Conservation (phyloP, 2,797 vertebrate species). For the Crocodylus rhombifer region DNA sequence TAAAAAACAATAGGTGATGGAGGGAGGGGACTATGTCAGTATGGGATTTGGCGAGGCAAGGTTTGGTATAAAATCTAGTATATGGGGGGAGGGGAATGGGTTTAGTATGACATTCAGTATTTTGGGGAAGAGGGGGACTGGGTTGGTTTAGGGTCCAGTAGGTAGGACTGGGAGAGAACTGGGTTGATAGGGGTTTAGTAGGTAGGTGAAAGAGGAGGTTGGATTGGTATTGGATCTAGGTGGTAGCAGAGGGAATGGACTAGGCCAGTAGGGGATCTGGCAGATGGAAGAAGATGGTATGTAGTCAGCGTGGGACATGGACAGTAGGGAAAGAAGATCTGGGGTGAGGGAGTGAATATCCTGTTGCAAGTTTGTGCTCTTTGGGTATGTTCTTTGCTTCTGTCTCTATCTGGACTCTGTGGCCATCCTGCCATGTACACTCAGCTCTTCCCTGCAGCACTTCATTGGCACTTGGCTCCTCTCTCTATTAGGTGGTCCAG, state of each 20-base stretch:
- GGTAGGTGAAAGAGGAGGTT: background rate
- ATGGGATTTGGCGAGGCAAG: background rate
- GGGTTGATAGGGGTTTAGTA: too few relatives aligned
- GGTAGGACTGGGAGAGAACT: too few relatives aligned
- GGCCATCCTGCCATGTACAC: too few relatives aligned
- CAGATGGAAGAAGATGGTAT: background rate
- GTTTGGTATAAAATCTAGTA: background rate
- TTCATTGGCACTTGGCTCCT: background rate
- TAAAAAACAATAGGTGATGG: background rate
- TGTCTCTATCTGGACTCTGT: background rate
- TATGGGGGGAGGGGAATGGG: background rate
- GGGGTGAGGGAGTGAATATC: background rate
- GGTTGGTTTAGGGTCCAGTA: background rate
- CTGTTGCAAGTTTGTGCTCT: background rate
- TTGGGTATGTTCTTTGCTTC: background rate
- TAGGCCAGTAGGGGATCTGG: background rate
- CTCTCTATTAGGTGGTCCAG: constrained; percentile 88
- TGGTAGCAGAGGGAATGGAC: too few relatives aligned
- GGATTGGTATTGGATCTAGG: background rate
- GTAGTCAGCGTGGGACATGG: too few relatives aligned
- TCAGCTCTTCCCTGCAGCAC: background rate
- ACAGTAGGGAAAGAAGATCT: background rate
- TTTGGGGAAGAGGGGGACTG: too few relatives aligned
- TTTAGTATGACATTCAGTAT: background rate
- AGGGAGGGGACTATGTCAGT: background rate